Conservation (phyloP, 2,888 invertebrate species). For the Lasioglossum villosulum region DNA sequence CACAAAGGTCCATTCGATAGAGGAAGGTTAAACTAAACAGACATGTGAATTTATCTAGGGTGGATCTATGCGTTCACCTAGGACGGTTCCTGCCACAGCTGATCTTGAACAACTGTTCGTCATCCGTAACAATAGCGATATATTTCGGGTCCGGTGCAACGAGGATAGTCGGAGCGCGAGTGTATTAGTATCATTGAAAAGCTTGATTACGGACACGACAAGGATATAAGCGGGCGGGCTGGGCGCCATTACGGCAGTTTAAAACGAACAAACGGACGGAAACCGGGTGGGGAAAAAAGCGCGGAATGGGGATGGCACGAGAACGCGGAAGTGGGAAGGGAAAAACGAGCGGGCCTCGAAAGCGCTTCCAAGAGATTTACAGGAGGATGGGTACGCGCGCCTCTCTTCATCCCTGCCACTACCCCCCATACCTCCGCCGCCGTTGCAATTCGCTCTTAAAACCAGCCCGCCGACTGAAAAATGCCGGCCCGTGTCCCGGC, state of each 20-base stretch:
- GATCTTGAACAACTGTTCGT: no score
- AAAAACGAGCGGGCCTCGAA: conserved; percentile 12
- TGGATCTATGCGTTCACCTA: no score
- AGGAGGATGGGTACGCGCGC: conserved; percentile 8
- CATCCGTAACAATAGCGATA: no score
- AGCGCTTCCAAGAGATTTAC: conserved; percentile 50
- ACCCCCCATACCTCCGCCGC: no score
- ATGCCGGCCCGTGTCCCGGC: not conserved
- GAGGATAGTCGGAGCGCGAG: not conserved
- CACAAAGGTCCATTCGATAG: no score
- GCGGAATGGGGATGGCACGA: not conserved
- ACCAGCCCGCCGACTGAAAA: conserved; percentile 20
- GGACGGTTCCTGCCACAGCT: no score
- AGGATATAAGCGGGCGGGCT: conserved; percentile 44
- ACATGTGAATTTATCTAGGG: no score
- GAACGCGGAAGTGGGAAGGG: not conserved
- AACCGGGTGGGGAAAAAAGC: not conserved
- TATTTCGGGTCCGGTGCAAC: not conserved
- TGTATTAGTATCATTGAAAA: not conserved
- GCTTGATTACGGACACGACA: conserved; percentile 35
- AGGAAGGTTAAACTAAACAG: no score
- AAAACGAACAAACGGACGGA: not conserved
- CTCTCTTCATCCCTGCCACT: not conserved
- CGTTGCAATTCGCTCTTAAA: conserved; percentile 12
- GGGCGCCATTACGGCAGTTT: conserved; percentile 40